Conservation (phyloP, 2,888 invertebrate genomes). For the Nymphalis polychloros region DNA sequence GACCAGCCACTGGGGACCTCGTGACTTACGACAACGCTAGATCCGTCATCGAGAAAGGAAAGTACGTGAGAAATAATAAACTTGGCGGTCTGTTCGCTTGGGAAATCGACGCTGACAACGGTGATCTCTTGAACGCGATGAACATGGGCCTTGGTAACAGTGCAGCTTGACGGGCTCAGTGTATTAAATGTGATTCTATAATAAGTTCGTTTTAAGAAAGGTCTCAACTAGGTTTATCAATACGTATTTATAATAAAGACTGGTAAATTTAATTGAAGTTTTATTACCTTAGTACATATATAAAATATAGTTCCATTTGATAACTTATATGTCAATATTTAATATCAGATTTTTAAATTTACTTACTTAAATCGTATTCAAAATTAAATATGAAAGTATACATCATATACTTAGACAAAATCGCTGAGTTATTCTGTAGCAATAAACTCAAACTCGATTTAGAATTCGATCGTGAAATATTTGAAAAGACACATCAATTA, state of each 20-base stretch:
- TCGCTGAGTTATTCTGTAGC: no score
- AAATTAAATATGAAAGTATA: no score
- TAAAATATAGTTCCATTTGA: no score
- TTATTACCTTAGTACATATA: constrained; percentile 12
- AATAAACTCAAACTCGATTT: no score
- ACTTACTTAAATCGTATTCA: no score
- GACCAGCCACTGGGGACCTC: constrained; percentile 67
- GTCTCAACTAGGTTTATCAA: constrained; percentile 54
- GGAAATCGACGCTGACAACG: constrained; percentile 78
- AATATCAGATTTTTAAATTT: no score
- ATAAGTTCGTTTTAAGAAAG: constrained; percentile 44
- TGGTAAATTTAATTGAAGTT: constrained; percentile 36
- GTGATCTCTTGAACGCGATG: constrained; percentile 75
- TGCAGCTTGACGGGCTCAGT: constrained; percentile 42
- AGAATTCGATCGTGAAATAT: no score
- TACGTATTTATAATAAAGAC: constrained; percentile 41
- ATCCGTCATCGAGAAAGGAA: constrained; percentile 74
- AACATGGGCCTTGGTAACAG: constrained; percentile 74
- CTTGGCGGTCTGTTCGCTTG: constrained; percentile 74
- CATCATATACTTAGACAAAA: no score
- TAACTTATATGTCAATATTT: no score
- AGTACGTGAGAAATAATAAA: constrained; percentile 75
- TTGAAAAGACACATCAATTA: background rate
- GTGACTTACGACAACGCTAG: constrained; percentile 74
- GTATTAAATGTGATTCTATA: constrained; percentile 46